Conservation (phyloP, 2,797 vertebrate genomes). For the Limosa lapponica region DNA sequence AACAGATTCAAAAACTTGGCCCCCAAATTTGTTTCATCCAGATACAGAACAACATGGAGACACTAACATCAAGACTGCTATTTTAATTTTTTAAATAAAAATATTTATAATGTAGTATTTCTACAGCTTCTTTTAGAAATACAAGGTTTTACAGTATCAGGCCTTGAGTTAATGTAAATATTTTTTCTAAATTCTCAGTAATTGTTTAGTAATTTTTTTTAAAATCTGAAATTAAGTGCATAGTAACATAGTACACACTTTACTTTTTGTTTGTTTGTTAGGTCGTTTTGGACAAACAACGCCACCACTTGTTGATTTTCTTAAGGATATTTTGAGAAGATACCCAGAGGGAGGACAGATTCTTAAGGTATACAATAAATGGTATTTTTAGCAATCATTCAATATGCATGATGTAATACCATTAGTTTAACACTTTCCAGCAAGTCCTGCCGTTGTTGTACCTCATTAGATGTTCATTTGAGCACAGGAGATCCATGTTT, state of each 20-base stretch:
- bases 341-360: conserved; percentile 99
- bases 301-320: conserved; percentile 96
- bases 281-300: conserved; percentile 98
- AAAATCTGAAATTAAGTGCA: not conserved
- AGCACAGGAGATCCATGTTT: not conserved
- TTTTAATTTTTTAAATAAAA: not conserved
- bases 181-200: not conserved
- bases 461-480: not conserved
- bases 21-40: not conserved
- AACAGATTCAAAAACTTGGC: not conserved
- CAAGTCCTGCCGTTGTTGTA: not conserved
- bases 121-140: not conserved
- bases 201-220: not conserved
- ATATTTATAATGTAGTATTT: not conserved
- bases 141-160: not conserved
- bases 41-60: not conserved
- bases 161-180: not conserved
- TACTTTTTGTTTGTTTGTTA: conserved; percentile 66
- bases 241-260: not conserved
- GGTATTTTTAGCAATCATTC: not conserved
- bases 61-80: not conserved
- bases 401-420: not conserved
- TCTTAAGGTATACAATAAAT: conserved; percentile 87
- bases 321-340: conserved; percentile 96
- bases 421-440: not conserved